Evolutionary conservation across 2,113 vertebrate species (phyloP), one percentile per base, ranked within the genome.

Genomic region (Zapornia atra): DNA sequence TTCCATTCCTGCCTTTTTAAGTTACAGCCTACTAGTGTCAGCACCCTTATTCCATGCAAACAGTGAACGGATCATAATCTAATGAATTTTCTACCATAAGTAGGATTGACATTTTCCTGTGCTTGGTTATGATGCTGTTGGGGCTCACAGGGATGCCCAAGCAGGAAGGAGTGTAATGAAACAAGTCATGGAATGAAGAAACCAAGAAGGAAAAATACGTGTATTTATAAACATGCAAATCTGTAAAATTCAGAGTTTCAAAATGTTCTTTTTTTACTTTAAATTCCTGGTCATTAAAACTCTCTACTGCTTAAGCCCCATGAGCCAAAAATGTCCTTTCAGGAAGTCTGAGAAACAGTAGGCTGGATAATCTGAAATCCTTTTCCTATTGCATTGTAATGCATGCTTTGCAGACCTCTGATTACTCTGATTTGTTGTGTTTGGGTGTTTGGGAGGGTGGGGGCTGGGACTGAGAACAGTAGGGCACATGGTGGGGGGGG

Each of bases 401-500:
- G 1, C 15, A 13, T 60, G 13, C 53, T 92, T 69, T 72, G 34
- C 44, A 24, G 53, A 38, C n/a, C 33, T 82, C 40, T 11, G 21
- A 33, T 75, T 63, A 66, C 60, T 70, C 34, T 72, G 70, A 31
- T 82, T 31, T 70, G 28, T 63, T 82, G 11, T 61, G 40, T 51
- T 51, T 51, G 21, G 11, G 22, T 12, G 50, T 28, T 11, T 21
- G 4, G 3, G 12, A 10, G 5, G 4, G 1, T 4, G 25, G 13
- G 13, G 10, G 3, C 6, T 6, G 18, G 9, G 7, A 8, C 1
- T 56, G 54, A 9, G 34, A 38, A 13, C 10, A 9, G 42, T 38
- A 0, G 1, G 25, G 59, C 13, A 8, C 2, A 4, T 29, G 3
- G 8, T 12, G 33, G 44, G 7, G 2, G 2, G 15, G 22, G 42